These are phyloP conservation scores for Caradrina clavipalpis DNA, from an alignment of 2,888 invertebrate species.

Conservation along the genomic window DNA sequence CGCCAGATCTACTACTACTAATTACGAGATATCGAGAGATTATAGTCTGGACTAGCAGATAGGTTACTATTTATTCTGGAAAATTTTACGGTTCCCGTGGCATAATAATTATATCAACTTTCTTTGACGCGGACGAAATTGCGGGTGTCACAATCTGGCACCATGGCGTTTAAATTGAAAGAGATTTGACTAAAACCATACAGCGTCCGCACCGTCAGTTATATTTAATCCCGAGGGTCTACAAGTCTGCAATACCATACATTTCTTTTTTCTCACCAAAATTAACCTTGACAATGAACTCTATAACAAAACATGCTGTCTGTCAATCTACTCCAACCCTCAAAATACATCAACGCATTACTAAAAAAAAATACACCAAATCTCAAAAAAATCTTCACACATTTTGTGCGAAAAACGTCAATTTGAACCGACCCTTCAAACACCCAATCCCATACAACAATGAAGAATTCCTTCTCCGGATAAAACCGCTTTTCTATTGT, in stretches of 20 bases:
- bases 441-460: background rate
- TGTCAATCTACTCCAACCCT: background rate
- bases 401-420: constrained; percentile 9
- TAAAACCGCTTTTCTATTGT: constrained; percentile 14
- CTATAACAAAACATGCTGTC: background rate
- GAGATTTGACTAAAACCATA: too few relatives aligned
- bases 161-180: too few relatives aligned
- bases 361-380: constrained; percentile 7
- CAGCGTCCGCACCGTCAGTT: too few relatives aligned
- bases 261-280: background rate
- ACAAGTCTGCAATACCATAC: background rate
- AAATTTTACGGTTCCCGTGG: too few relatives aligned
- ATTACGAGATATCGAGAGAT: too few relatives aligned
- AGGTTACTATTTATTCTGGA: too few relatives aligned
- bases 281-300: background rate
- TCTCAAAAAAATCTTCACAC: background rate
- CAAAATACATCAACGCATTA: background rate
- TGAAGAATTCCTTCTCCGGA: constrained; percentile 7
- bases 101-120: too few relatives aligned
- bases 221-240: too few relatives aligned
- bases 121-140: too few relatives aligned
- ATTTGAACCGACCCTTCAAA: constrained; percentile 1
- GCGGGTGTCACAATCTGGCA: too few relatives aligned
- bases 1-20: too few relatives aligned
- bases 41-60: too few relatives aligned